Percentiles rank a stretch among this genome's conserved stretches.
phyloP scores from a whole-genome alignment of 2,888 invertebrate species.

The Drosophila kokeensis region DNA sequence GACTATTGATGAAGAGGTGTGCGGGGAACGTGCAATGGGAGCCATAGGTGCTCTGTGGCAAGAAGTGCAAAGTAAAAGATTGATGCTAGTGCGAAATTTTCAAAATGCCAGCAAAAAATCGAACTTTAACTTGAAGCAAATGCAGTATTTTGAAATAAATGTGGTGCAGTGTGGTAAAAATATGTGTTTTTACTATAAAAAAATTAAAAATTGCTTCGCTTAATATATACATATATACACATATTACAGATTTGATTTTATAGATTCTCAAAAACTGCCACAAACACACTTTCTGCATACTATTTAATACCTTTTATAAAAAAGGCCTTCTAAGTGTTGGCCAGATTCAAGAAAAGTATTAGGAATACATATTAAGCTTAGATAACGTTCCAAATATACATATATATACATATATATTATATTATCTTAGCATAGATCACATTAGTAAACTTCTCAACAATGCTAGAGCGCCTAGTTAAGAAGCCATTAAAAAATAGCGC shows the following conservation, averaged over 20 bases:
- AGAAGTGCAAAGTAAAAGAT: slow-evolving; percentile 30
- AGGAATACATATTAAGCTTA: background rate
- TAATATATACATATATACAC: background rate
- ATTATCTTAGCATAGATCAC: background rate
- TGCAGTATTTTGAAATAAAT: background rate
- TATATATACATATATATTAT: too few species aligned
- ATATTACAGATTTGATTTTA: background rate
- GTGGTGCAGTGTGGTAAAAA: background rate
- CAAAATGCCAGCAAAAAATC: slow-evolving; percentile 6
- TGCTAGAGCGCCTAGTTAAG: background rate
- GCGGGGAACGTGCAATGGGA: background rate
- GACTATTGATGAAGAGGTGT: slow-evolving; percentile 32
- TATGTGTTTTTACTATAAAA: background rate
- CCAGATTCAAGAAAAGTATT: background rate
- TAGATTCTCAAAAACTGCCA: background rate
- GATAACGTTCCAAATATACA: background rate
- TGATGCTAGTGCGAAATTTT: slow-evolving; percentile 18
- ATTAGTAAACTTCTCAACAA: background rate
- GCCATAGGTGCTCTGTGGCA: background rate
- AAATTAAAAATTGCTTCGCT: too few species aligned
- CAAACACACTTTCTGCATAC: background rate
- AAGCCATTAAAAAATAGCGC: slow-evolving; percentile 40
- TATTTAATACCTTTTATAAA: background rate
- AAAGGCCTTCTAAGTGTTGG: background rate
- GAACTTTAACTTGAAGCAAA: background rate